phyloP scores from a whole-genome alignment of 2,888 invertebrate species.

The Nymphalis urticae region DNA sequence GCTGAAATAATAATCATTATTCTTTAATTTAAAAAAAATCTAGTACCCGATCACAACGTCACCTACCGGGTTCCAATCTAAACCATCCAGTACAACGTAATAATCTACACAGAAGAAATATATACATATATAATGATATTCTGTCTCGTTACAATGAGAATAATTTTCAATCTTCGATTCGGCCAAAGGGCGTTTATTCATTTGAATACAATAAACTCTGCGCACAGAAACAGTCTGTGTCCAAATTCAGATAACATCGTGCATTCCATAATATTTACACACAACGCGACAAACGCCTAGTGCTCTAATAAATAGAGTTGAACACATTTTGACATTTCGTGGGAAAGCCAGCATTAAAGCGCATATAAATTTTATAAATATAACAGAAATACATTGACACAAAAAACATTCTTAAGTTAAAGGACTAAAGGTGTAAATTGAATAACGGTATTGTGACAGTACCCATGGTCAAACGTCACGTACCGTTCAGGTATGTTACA shows the following conservation, averaged over 20 bases:
- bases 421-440: conserved; percentile 7
- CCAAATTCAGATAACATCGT: conserved; percentile 59
- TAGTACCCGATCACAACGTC: too few species aligned
- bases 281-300: conserved; percentile 51
- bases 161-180: conserved; percentile 40
- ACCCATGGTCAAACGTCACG: conserved; percentile 35
- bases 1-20: too few species aligned
- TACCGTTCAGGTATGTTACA: conserved; percentile 35
- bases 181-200: conserved; percentile 45
- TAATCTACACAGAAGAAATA: too few species aligned
- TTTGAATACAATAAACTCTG: conserved; percentile 62
- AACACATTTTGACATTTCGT: conserved; percentile 69
- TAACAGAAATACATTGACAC: neutral
- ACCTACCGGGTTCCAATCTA: too few species aligned
- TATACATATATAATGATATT: too few species aligned
- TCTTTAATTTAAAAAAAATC: too few species aligned
- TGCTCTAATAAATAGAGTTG: conserved; percentile 62
- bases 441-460: neutral
- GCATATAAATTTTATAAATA: conserved; percentile 28
- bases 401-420: conserved; percentile 3
- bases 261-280: conserved; percentile 62
- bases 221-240: conserved; percentile 49
- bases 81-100: too few species aligned
- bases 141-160: conserved; percentile 21
- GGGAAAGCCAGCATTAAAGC: conserved; percentile 51